Evolutionary conservation across 1,140 invertebrate species (phyloP).

Genomic region (Drosophila lacteicornis): DNA sequence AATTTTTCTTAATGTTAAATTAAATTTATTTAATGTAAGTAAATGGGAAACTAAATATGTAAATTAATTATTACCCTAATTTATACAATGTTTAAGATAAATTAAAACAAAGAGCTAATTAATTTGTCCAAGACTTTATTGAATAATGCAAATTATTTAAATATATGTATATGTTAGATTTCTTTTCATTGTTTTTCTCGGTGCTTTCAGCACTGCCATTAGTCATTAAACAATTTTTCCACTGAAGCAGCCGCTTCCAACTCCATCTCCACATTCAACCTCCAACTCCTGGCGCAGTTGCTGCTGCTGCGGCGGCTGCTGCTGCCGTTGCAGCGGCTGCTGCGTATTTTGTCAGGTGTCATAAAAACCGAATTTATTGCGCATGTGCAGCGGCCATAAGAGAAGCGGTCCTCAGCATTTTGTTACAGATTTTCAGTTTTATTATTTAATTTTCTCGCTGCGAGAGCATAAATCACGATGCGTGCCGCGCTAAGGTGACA

Average conservation of each 20-base stretch:
- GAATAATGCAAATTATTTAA: no score
- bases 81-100: no score
- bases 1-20: no score
- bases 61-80: no score
- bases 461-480: conserved; percentile 75
- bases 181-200: not conserved
- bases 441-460: conserved; percentile 76
- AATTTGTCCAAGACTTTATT: no score
- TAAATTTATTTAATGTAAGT: no score
- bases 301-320: conserved; percentile 33
- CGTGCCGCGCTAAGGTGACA: conserved; percentile 78
- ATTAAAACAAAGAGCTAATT: no score
- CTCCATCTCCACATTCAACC: conserved; percentile 8
- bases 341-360: conserved; percentile 85
- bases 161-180: no score
- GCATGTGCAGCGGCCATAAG: conserved; percentile 75
- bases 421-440: conserved; percentile 72
- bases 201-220: conserved; percentile 56
- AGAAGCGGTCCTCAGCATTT: conserved; percentile 52
- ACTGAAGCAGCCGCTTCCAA: conserved; percentile 68
- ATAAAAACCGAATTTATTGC: conserved; percentile 84
- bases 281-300: conserved; percentile 28
- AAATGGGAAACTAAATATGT: no score
- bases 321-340: conserved; percentile 34
- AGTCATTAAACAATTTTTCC: conserved; percentile 81